Conservation (phyloP, 2,113 vertebrate genomes). For the Bolborhynchus lineola region DNA sequence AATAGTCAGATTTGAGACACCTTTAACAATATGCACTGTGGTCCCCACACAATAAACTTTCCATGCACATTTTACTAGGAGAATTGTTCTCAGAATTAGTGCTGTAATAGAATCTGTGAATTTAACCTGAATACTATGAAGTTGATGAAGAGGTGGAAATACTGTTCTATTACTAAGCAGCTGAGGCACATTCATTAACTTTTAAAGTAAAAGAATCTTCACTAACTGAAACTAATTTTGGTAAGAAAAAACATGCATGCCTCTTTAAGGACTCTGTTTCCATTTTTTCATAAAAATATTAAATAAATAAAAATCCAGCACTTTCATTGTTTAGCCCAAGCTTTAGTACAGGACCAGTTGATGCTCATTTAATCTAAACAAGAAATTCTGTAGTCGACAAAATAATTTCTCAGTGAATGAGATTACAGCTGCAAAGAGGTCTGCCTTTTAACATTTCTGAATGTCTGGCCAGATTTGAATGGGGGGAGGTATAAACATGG, state of each 20-base stretch:
- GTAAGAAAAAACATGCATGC: background rate
- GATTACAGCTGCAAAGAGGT: background rate
- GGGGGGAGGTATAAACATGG: background rate
- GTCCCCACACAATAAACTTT: background rate
- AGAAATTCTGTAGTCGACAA: background rate
- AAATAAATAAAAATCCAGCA: background rate
- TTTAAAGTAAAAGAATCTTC: background rate
- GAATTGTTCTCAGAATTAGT: background rate
- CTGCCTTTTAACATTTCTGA: background rate
- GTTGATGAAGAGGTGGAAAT: background rate
- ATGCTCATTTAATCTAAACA: background rate
- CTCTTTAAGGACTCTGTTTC: background rate
- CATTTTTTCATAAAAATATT: background rate
- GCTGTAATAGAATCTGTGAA: background rate
- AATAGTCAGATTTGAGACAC: background rate
- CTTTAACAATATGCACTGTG: background rate
- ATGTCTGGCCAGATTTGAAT: background rate
- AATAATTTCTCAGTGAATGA: background rate
- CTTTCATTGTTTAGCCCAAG: background rate
- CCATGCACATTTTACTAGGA: background rate
- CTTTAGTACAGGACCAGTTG: background rate
- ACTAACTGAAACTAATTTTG: fast-evolving
- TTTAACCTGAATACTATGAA: background rate
- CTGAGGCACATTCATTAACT: background rate
- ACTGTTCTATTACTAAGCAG: background rate